Evolutionary conservation across 2,888 invertebrate species (phyloP).

Genomic region (Melieria crassipennis): DNA sequence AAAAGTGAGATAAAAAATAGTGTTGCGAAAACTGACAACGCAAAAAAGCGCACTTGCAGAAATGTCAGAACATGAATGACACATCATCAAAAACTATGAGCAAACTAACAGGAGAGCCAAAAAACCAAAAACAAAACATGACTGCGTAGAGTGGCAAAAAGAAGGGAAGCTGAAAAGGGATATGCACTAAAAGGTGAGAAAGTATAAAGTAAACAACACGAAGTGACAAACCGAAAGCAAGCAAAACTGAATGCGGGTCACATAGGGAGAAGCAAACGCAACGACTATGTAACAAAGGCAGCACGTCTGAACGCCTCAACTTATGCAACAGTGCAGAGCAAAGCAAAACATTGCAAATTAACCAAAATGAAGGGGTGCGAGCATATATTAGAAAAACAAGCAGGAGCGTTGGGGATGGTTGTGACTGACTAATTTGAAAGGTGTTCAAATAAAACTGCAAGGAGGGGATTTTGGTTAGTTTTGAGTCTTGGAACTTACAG

Average conservation of each 20-base stretch:
- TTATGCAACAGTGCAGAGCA: not conserved
- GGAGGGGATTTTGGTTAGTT: not conserved
- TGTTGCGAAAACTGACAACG: not conserved
- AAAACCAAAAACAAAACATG: not conserved
- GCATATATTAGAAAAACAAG: not conserved
- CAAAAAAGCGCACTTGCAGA: not conserved
- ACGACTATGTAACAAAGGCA: conserved; percentile 1
- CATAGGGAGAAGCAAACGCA: not conserved
- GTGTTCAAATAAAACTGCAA: too few relatives aligned
- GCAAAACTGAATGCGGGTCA: too few relatives aligned
- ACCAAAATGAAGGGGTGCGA: not conserved
- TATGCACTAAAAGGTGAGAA: not conserved
- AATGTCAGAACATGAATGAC: conserved; percentile 11
- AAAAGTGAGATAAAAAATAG: not conserved
- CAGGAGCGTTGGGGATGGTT: not conserved
- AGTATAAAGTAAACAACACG: not conserved
- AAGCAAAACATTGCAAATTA: too few relatives aligned
- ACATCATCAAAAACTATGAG: conserved; percentile 3
- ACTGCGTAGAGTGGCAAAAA: not conserved
- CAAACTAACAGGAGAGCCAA: not conserved
- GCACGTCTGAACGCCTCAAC: conserved; percentile 12
- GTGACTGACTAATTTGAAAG: too few relatives aligned
- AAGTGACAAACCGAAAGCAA: not conserved
- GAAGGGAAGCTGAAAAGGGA: not conserved
- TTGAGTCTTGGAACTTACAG: not conserved